These are phyloP conservation scores for Synodontis membranacea DNA, from an alignment of 2,113 vertebrate genomes.

Conservation along the genomic window DNA sequence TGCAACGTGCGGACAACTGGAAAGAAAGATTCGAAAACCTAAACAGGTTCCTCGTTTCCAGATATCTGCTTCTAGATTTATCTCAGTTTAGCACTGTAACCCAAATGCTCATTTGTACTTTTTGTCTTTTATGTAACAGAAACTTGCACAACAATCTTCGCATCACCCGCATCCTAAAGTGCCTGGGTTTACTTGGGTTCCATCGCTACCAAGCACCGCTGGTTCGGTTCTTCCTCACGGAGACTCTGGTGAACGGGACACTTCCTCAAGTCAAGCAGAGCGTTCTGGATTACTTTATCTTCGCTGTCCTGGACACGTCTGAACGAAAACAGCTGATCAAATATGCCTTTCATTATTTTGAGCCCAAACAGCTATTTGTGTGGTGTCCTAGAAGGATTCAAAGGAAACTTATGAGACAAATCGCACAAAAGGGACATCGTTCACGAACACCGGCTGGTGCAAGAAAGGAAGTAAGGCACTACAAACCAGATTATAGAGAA, in stretches of 20 bases:
- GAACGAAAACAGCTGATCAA: slow-evolving; percentile 74
- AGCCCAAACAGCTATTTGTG: slow-evolving; percentile 70
- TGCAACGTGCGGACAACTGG: slow-evolving; percentile 75
- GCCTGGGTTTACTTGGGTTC: slow-evolving; percentile 85
- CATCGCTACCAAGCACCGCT: slow-evolving; percentile 80
- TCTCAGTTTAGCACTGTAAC: background rate
- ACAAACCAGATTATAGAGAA: background rate
- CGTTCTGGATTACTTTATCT: slow-evolving; percentile 90
- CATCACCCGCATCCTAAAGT: slow-evolving; percentile 93
- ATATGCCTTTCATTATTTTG: slow-evolving; percentile 79
- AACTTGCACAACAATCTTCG: slow-evolving; percentile 86
- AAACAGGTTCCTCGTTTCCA: too few relatives aligned
- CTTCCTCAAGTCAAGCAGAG: slow-evolving; percentile 79
- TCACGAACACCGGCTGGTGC: background rate
- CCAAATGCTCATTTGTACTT: background rate
- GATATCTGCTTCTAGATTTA: background rate
- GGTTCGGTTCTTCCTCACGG: slow-evolving; percentile 84
- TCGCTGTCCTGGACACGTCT: slow-evolving; percentile 74
- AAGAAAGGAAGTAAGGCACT: background rate
- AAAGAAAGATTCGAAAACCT: slow-evolving; percentile 79
- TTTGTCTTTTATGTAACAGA: slow-evolving; percentile 64
- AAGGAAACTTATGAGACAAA: background rate
- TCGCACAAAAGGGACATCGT: background rate
- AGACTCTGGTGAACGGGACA: slow-evolving; percentile 72
- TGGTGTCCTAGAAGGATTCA: slow-evolving; percentile 82